A percentile compares a stretch with the other conserved stretches of the same genome.
Conservation (phyloP, 2,113 vertebrate species). For the Tonatia bakeri region DNA sequence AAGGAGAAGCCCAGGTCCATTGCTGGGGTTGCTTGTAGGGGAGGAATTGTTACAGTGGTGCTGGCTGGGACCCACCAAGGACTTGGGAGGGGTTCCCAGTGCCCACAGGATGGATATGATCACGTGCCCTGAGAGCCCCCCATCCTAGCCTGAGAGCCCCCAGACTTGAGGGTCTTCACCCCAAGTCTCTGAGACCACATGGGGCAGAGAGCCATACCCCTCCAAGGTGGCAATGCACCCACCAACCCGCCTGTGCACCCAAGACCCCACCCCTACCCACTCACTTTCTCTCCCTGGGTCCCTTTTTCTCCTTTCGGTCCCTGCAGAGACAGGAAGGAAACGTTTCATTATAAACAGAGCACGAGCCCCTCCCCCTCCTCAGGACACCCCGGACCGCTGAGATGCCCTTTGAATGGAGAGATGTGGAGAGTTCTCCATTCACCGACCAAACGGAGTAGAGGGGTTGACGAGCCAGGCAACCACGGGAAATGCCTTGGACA, state of each 20-base stretch:
- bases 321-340: constrained; percentile 76
- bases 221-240: accelerated
- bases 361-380: background rate
- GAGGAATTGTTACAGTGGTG: background rate
- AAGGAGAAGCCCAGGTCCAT: constrained; percentile 45
- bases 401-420: no score
- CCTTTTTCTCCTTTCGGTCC: constrained; percentile 90
- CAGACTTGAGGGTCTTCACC: background rate
- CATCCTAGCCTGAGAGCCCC: accelerated
- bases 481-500: background rate
- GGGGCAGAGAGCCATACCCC: no score
- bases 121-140: accelerated
- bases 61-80: background rate
- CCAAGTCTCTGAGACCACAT: accelerated
- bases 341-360: background rate
- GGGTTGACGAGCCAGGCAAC: background rate
- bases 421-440: accelerated
- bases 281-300: constrained; percentile 86
- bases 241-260: accelerated
- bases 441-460: no score
- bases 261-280: constrained; percentile 54
- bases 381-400: background rate
- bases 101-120: background rate
- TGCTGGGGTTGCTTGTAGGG: background rate
- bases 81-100: background rate